Evolutionary conservation across 2,797 vertebrate genomes (phyloP), one percentile per base, ranked within the genome.

Genomic region (Toxotes lorentzi): DNA sequence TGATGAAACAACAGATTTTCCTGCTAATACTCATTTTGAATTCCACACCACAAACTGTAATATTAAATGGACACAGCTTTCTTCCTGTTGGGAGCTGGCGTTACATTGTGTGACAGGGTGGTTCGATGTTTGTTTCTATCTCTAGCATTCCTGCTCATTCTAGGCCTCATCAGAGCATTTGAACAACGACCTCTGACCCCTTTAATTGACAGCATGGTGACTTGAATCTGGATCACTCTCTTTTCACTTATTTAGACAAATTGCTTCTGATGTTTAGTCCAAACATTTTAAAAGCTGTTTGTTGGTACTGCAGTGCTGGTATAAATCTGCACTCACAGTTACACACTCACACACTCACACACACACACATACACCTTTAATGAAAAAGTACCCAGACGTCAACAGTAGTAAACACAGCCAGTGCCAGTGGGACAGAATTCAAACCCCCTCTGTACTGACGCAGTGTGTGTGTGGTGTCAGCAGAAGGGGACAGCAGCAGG

Each of bases 331-430:
- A 54, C 34, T n/a, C 9, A 53, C 34, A 45, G 16, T 27, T n/a
- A n/a, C n/a, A n/a, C n/a, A n/a, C n/a, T n/a, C n/a, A n/a, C n/a
- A n/a, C n/a, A n/a, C n/a, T n/a, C n/a, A n/a, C n/a, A n/a, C n/a
- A n/a, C n/a, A n/a, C 13, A 59, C 57, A 48, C 58, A 73, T 7
- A 47, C 54, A 57, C 50, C 13, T 45, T 65, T 27, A 64, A 86
- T 86, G 56, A 72, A 71, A 73, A 64, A n/a, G 32, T 30, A 63
- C 63, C 62, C 35, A 74, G 65, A 73, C 62, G 70, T 64, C 69
- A 75, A 45, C 78, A 83, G 68, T 67, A 76, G 63, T 70, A 79
- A 78, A 78, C 76, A 69, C 86, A 86, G 66, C 59, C 16, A 76
- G 38, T 81, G 62, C 62, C 64, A 67, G 59, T 78, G 86, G 75